Conservation (phyloP, 2,113 vertebrate genomes). For the Dasyprocta punctata region DNA sequence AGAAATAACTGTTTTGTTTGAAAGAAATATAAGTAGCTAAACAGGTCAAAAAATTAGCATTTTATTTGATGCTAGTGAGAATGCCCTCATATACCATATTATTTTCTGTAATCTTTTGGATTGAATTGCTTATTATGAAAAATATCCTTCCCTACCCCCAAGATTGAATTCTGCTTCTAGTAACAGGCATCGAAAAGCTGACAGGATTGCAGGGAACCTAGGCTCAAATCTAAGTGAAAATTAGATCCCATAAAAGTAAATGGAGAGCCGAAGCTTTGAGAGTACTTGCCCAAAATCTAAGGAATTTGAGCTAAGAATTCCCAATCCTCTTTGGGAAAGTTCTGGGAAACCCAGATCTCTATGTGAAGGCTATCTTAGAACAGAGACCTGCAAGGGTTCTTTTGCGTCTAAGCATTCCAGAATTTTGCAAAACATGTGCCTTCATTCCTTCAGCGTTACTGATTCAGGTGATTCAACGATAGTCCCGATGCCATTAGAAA, state of each 20-base stretch:
- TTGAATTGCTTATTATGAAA: slow-evolving; percentile 38
- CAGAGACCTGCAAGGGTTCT: not conserved
- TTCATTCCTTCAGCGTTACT: not conserved
- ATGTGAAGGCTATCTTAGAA: not conserved
- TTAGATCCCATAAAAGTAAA: slow-evolving; percentile 5
- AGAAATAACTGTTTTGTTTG: not conserved
- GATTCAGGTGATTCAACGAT: slow-evolving; percentile 39
- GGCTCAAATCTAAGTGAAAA: not conserved
- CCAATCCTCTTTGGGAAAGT: not conserved
- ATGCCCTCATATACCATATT: not conserved
- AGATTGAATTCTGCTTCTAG: slow-evolving; percentile 39
- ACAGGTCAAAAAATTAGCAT: not conserved
- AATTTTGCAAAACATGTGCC: not conserved
- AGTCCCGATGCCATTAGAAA: slow-evolving; percentile 26
- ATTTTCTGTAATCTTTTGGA: slow-evolving; percentile 14
- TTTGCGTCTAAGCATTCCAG: slow-evolving; percentile 47
- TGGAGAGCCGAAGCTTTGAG: slow-evolving; percentile 9
- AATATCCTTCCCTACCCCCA: not conserved
- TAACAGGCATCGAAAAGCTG: not conserved
- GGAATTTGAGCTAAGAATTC: not conserved
- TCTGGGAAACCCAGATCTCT: slow-evolving; percentile 22
- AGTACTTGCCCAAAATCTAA: not conserved
- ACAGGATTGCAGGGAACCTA: not conserved
- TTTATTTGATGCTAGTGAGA: not conserved
- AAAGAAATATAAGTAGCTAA: slow-evolving; percentile 8